phyloP scores from a whole-genome alignment of 1,140 invertebrate genomes.

The Nebria ingens region DNA sequence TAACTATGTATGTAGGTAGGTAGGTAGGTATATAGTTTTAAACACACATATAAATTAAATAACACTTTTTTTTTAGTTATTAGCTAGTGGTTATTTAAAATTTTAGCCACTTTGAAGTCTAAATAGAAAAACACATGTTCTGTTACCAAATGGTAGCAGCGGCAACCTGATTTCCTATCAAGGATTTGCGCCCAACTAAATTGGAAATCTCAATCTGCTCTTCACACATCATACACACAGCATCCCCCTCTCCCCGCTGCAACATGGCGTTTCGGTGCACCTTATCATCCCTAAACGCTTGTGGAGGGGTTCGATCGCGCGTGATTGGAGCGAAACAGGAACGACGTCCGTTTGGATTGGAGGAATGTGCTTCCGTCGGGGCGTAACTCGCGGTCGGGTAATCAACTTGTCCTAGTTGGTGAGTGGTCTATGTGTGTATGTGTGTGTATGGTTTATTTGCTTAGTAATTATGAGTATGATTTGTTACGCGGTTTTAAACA shows the following conservation, averaged over 20 bases:
- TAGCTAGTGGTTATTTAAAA: too few relatives aligned
- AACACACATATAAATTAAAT: too few relatives aligned
- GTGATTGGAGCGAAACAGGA: too few relatives aligned
- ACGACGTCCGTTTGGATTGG: background rate
- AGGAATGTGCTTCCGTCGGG: too few relatives aligned
- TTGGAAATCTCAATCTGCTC: background rate
- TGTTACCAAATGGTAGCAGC: background rate
- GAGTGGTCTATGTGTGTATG: constrained; percentile 23
- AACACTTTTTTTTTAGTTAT: too few relatives aligned
- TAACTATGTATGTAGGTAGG: too few relatives aligned
- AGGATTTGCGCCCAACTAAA: constrained; percentile 6
- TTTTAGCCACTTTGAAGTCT: too few relatives aligned
- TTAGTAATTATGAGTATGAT: constrained; percentile 38
- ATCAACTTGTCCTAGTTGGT: constrained; percentile 10
- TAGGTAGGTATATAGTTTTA: too few relatives aligned
- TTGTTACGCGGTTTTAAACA: constrained; percentile 32
- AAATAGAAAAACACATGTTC: background rate
- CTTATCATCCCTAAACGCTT: background rate
- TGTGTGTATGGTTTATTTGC: constrained; percentile 28
- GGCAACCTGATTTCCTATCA: background rate
- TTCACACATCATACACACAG: too few relatives aligned
- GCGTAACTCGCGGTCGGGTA: constrained; percentile 17
- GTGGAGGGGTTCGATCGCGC: background rate
- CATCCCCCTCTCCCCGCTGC: background rate
- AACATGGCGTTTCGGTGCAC: background rate